phyloP scores from a whole-genome alignment of 2,113 vertebrate genomes.

The Thamnaconus septentrionalis region DNA sequence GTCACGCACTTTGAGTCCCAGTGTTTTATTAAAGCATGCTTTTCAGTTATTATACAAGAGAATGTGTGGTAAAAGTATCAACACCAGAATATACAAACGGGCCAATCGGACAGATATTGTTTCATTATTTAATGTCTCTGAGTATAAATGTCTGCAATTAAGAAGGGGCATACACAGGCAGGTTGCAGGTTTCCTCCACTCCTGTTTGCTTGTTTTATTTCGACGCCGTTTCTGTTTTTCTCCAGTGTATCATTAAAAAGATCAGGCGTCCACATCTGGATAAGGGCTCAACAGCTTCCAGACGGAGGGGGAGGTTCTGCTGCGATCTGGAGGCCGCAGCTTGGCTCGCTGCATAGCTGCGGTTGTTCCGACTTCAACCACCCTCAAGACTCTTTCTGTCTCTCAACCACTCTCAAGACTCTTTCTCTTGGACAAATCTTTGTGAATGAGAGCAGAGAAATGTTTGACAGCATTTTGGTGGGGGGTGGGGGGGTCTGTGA shows the following conservation, averaged over 20 bases:
- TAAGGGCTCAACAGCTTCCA: conserved; percentile 63
- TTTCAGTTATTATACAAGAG: too few relatives aligned
- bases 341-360: conserved; percentile 61
- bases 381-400: conserved; percentile 33
- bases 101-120: too few relatives aligned
- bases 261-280: conserved; percentile 66
- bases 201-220: too few relatives aligned
- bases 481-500: not conserved
- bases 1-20: too few relatives aligned
- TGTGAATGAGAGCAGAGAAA: not conserved
- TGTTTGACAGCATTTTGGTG: not conserved
- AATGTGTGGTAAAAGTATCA: too few relatives aligned
- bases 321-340: conserved; percentile 48
- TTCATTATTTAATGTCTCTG: too few relatives aligned
- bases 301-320: conserved; percentile 58
- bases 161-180: too few relatives aligned
- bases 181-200: too few relatives aligned
- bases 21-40: too few relatives aligned
- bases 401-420: not conserved
- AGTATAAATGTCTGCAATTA: too few relatives aligned
- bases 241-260: conserved; percentile 42
- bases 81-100: too few relatives aligned
- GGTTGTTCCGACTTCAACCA: conserved; percentile 44
- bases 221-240: conserved; percentile 15
- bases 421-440: not conserved